Conservation (phyloP, 2,113 vertebrate species). For the Nerophis ophidion region DNA sequence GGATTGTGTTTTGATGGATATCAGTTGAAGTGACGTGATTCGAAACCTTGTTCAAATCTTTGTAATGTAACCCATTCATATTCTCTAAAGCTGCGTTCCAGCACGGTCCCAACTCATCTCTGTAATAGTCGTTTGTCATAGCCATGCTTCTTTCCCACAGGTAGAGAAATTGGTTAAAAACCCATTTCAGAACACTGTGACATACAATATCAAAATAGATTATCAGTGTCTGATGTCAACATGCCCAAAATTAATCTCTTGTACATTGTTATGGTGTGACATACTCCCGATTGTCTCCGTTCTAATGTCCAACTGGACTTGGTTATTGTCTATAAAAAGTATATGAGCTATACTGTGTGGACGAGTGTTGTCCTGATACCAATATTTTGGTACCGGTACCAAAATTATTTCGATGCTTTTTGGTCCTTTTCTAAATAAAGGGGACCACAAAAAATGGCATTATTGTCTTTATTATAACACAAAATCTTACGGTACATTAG, state of each 20-base stretch:
- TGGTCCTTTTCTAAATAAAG: no score
- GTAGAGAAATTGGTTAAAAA: conserved; percentile 52
- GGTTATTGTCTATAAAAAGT: conserved; percentile 15
- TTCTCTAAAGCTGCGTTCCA: conserved; percentile 27
- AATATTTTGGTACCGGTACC: no score
- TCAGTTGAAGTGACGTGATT: conserved; percentile 61
- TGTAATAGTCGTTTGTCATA: conserved; percentile 56
- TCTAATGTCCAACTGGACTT: conserved; percentile 11
- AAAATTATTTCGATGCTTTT: no score
- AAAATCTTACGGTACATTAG: no score
- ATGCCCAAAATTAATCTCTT: conserved; percentile 46
- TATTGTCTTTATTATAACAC: no score
- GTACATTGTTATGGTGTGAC: conserved; percentile 26
- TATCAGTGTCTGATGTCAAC: conserved; percentile 47
- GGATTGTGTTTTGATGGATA: conserved; percentile 69
- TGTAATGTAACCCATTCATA: conserved; percentile 58
- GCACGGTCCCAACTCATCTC: conserved; percentile 18
- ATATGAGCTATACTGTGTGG: conserved; percentile 20
- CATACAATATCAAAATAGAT: conserved; percentile 62
- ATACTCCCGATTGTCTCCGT: conserved; percentile 22
- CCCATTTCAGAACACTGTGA: conserved; percentile 53
- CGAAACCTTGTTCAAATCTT: conserved; percentile 61
- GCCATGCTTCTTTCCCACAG: conserved; percentile 56
- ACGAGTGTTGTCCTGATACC: background rate
- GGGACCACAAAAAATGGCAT: no score